These are phyloP conservation scores for Cetonia aurata DNA, from an alignment of 2,888 invertebrate genomes.

Conservation along the genomic window DNA sequence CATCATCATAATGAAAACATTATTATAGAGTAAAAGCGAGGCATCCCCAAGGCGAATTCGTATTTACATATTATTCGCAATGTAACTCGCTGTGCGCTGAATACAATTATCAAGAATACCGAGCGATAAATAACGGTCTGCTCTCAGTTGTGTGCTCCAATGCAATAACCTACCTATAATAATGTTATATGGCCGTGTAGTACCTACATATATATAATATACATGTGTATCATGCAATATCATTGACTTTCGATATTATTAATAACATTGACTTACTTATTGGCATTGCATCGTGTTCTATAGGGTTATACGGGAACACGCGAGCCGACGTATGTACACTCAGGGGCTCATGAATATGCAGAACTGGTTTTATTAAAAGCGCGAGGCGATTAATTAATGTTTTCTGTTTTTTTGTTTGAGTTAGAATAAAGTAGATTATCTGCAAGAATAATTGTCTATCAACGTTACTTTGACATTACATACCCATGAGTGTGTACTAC, in stretches of 20 bases:
- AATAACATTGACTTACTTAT: conserved; percentile 28
- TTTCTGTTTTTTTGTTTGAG: not conserved
- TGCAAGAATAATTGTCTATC: conserved; percentile 13
- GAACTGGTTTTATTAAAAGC: conserved; percentile 4
- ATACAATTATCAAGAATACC: not conserved
- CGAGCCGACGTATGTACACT: not conserved
- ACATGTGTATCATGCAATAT: conserved; percentile 14
- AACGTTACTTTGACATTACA: conserved; percentile 2
- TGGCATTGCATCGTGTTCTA: no score
- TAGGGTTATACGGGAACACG: not conserved
- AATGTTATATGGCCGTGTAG: no score
- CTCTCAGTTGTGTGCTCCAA: no score
- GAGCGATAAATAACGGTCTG: conserved; percentile 14
- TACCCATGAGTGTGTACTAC: not conserved
- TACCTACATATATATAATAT: no score
- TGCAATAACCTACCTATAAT: no score
- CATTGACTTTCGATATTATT: conserved; percentile 32
- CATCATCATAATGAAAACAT: conserved; percentile 42
- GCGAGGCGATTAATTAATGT: conserved; percentile 10
- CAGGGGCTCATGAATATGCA: not conserved
- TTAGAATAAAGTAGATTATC: conserved; percentile 10
- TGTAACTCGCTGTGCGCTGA: no score
- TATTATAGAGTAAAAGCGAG: conserved; percentile 35
- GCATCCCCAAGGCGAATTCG: conserved; percentile 17
- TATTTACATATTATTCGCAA: conserved; percentile 37